A percentile compares a stretch with the other conserved stretches of the same genome.
phyloP scores from a whole-genome alignment of 2,888 invertebrate species.

The Drepanosiphum platanoidis region DNA sequence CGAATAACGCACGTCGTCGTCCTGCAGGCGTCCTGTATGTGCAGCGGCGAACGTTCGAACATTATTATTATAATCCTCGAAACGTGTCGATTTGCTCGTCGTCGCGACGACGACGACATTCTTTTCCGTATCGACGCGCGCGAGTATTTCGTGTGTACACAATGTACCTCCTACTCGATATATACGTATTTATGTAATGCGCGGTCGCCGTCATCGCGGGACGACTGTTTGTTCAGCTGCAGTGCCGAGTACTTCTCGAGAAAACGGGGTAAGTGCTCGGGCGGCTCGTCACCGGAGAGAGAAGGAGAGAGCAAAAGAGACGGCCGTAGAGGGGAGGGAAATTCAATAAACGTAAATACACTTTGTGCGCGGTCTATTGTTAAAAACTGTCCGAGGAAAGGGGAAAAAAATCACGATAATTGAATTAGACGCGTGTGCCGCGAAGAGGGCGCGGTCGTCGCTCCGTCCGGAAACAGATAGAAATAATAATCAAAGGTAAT shows the following conservation, averaged over 20 bases:
- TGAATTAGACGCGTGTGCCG: slow-evolving; percentile 40
- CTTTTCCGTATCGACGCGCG: neutral
- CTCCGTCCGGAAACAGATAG: neutral
- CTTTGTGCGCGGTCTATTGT: slow-evolving; percentile 50
- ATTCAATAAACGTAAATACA: slow-evolving; percentile 44
- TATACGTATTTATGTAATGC: no score
- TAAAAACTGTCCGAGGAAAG: slow-evolving; percentile 43
- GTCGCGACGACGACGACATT: neutral
- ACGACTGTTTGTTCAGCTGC: slow-evolving; percentile 54
- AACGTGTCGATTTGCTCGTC: slow-evolving; percentile 21
- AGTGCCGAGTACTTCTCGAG: slow-evolving; percentile 22
- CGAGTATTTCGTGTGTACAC: neutral
- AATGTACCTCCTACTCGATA: no score
- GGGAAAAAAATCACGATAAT: slow-evolving; percentile 50
- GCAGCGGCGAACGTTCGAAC: neutral
- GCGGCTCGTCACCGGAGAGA: neutral
- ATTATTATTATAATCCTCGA: no score
- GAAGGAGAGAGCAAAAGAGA: neutral
- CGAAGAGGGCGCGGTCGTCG: neutral
- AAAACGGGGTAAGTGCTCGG: slow-evolving; percentile 35
- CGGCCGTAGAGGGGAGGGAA: neutral
- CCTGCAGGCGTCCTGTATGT: no score
- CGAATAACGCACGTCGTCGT: no score
- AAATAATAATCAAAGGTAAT: neutral
- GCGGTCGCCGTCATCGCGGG: no score